phyloP scores from a whole-genome alignment of 2,113 vertebrate species.

The Solea senegalensis region DNA sequence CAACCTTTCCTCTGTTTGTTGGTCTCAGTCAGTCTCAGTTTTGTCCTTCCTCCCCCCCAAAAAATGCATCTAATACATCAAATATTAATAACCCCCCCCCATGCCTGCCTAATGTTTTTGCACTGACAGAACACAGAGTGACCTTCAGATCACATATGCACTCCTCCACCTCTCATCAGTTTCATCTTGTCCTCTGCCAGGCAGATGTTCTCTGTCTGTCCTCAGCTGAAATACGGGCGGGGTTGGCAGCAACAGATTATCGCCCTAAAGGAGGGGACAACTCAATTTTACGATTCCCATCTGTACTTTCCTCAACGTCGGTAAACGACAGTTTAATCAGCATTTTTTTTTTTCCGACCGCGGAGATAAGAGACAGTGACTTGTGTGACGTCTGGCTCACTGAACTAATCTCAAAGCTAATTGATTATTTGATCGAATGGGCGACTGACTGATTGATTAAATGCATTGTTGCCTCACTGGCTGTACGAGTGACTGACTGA shows the following conservation, averaged over 20 bases:
- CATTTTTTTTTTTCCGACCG: not conserved
- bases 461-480: conserved; percentile 31
- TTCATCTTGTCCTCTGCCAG: conserved; percentile 24
- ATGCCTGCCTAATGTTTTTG: conserved; percentile 10
- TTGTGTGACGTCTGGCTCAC: conserved; percentile 8
- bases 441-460: conserved; percentile 59
- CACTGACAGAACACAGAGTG: conserved; percentile 51
- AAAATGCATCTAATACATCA: conserved; percentile 14
- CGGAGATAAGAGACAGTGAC: conserved; percentile 14
- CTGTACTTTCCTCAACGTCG: conserved; percentile 21
- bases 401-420: conserved; percentile 9
- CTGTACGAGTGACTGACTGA: conserved; percentile 21
- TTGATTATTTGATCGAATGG: conserved; percentile 40
- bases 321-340: conserved; percentile 40
- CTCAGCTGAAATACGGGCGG: conserved; percentile 18
- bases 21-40: conserved; percentile 1
- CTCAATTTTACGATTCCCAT: conserved; percentile 31
- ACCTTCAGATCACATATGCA: conserved; percentile 60
- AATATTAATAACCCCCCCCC: conserved; percentile 53
- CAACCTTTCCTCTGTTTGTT: not conserved
- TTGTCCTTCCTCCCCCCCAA: conserved; percentile 3
- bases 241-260: conserved; percentile 21
- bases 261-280: conserved; percentile 28
- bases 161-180: conserved; percentile 26
- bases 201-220: conserved; percentile 14